Evolutionary conservation across 2,113 vertebrate species (phyloP).

Genomic region (Xiphias gladius): DNA sequence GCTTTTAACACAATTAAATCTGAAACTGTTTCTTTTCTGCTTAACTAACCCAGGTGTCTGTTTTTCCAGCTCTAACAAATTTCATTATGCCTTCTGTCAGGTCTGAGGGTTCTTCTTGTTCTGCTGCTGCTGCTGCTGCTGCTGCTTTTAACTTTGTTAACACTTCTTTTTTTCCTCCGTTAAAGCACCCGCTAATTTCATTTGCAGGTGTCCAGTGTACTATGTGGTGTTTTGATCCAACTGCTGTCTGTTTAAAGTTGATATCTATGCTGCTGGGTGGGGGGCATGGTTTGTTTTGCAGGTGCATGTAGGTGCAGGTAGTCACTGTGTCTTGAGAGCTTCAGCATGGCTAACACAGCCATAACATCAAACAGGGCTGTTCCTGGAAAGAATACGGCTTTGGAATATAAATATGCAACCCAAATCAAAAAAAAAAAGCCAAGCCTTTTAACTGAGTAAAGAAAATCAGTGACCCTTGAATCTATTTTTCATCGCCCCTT

Average conservation of each 20-base stretch:
- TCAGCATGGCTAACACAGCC: slow-evolving; percentile 79
- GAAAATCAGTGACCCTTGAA: slow-evolving; percentile 58
- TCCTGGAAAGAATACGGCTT: slow-evolving; percentile 61
- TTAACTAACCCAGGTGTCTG: slow-evolving; percentile 57
- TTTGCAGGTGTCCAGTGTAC: slow-evolving; percentile 61
- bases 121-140: slow-evolving; percentile 43
- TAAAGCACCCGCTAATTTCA: slow-evolving; percentile 52
- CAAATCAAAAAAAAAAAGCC: slow-evolving; percentile 18
- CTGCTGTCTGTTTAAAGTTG: slow-evolving; percentile 62
- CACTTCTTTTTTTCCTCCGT: slow-evolving; percentile 19
- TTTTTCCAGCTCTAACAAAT: slow-evolving; percentile 64
- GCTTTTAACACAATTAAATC: slow-evolving; percentile 40
- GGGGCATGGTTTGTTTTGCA: slow-evolving; percentile 61
- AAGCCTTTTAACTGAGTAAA: slow-evolving; percentile 45
- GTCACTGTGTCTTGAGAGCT: slow-evolving; percentile 53
- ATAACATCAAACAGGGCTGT: slow-evolving; percentile 85
- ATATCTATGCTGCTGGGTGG: slow-evolving; percentile 51
- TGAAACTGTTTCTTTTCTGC: slow-evolving; percentile 41
- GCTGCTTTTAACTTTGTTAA: slow-evolving; percentile 50
- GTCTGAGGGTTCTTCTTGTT: slow-evolving; percentile 44
- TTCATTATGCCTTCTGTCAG: slow-evolving; percentile 50
- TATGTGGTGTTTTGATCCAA: slow-evolving; percentile 56
- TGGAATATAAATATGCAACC: slow-evolving; percentile 48
- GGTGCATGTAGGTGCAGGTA: slow-evolving; percentile 69
- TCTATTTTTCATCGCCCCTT: slow-evolving; percentile 61